A percentile compares a stretch with the other conserved stretches of the same genome.
Conservation (phyloP, 2,797 vertebrate species). For the Crotalus adamanteus region DNA sequence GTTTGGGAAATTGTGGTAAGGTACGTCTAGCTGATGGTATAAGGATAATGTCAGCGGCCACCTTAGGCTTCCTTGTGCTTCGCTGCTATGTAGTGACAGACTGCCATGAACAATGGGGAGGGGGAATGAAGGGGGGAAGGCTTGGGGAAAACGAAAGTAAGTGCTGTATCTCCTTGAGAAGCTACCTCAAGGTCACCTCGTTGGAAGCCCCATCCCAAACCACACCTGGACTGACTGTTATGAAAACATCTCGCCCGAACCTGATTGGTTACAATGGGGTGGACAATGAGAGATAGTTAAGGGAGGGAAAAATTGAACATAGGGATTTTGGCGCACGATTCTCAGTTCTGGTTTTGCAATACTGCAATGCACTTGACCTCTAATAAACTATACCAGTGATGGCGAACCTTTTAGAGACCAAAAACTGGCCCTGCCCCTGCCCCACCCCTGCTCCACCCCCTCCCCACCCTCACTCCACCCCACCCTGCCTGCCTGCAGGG, state of each 20-base stretch:
- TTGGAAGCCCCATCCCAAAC: background rate
- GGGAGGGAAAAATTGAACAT: background rate
- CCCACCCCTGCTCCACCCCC: too few species aligned
- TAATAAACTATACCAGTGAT: background rate
- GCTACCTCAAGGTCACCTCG: background rate
- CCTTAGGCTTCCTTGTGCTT: background rate
- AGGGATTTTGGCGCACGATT: background rate
- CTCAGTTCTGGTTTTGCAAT: background rate
- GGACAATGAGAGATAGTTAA: background rate
- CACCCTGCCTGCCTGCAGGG: too few species aligned
- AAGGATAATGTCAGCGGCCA: background rate
- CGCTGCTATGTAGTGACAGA: background rate
- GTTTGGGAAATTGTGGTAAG: background rate
- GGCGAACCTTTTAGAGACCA: too few species aligned
- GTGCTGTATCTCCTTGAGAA: background rate
- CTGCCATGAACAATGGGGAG: background rate
- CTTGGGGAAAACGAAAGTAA: background rate
- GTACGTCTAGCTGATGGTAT: background rate
- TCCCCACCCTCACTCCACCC: too few species aligned
- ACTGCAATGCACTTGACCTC: background rate
- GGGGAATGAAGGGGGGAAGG: background rate
- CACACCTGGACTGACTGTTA: background rate
- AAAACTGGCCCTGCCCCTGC: too few species aligned
- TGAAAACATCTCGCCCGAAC: background rate
- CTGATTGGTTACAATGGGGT: background rate